These are phyloP conservation scores for Pardalotus punctatus DNA, from an alignment of 2,113 vertebrate genomes.

Conservation along the genomic window DNA sequence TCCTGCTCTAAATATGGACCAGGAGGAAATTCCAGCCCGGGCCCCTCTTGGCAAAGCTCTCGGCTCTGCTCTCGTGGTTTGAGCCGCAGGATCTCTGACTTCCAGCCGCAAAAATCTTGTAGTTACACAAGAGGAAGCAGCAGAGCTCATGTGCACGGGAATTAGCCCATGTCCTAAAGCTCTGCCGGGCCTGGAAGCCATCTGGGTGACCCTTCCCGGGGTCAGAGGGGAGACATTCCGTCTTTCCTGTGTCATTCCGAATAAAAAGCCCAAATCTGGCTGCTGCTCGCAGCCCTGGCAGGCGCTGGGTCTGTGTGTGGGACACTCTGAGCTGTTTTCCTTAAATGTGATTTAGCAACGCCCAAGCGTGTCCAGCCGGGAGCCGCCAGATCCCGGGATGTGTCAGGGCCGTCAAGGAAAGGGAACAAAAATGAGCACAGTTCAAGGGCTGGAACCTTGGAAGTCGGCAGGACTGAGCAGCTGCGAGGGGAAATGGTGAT, in stretches of 20 bases:
- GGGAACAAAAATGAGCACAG: background rate
- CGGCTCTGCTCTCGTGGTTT: background rate
- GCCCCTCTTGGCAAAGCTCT: background rate
- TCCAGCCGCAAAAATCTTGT: background rate
- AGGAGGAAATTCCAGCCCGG: constrained; percentile 34
- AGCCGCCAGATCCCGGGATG: background rate
- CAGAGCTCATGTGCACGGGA: background rate
- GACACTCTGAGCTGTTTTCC: background rate
- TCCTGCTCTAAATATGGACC: background rate
- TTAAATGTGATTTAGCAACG: background rate
- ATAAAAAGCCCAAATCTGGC: background rate
- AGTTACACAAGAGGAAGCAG: constrained; percentile 29
- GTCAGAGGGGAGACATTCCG: background rate
- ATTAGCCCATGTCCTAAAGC: background rate
- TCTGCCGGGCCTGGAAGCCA: background rate
- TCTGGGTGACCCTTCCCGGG: constrained; percentile 12
- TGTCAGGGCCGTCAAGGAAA: background rate
- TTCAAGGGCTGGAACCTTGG: background rate
- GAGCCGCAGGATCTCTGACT: background rate
- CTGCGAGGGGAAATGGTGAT: background rate
- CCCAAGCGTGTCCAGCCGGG: accelerated
- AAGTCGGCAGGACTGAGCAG: background rate
- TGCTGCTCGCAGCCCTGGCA: background rate
- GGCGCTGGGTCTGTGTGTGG: background rate
- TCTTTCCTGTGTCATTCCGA: constrained; percentile 17